These are phyloP conservation scores for Agonum fuliginosum DNA, from an alignment of 2,888 invertebrate species.

Conservation along the genomic window DNA sequence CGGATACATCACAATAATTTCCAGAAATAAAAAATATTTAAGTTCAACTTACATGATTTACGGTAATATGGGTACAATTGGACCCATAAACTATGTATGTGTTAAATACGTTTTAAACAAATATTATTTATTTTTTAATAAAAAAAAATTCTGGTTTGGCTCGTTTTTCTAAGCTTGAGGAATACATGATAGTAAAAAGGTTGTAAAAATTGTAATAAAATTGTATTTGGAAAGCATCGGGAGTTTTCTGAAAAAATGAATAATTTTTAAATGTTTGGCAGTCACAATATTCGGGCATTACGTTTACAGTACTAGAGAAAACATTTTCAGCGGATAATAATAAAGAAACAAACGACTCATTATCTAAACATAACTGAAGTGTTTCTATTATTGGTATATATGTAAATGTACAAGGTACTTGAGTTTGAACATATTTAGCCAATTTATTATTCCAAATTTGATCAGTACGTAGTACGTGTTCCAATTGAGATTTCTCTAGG, in stretches of 20 bases:
- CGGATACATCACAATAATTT: no score
- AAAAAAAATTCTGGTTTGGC: no score
- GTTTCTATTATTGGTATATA: slow-evolving; percentile 54
- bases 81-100: no score
- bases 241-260: not conserved
- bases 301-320: not conserved
- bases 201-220: no score
- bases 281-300: not conserved
- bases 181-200: no score
- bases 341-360: slow-evolving; percentile 34
- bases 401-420: slow-evolving; percentile 37
- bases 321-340: not conserved
- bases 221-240: no score
- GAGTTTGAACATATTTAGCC: slow-evolving; percentile 2
- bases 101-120: no score
- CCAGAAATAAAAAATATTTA: no score
- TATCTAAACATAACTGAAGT: slow-evolving; percentile 38
- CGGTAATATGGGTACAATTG: no score
- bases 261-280: slow-evolving; percentile 27
- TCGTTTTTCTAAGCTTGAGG: no score
- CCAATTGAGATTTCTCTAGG: slow-evolving; percentile 35
- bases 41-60: no score
- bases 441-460: slow-evolving; percentile 15
- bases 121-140: no score
- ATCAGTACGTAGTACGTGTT: slow-evolving; percentile 22